Evolutionary conservation across 2,888 invertebrate species (phyloP).

Genomic region (Tetragonisca angustula): DNA sequence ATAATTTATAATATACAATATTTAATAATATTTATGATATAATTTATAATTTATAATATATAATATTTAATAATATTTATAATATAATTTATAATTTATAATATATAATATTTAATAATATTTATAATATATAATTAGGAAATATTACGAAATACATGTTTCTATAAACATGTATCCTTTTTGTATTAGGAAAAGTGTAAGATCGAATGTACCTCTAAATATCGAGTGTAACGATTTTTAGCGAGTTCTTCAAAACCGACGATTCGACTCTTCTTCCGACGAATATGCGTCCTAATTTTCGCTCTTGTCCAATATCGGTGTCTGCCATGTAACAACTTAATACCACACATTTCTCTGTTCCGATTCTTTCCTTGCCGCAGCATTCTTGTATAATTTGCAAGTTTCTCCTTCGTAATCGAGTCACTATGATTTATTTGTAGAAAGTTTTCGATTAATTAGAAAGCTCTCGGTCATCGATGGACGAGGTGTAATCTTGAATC

Average conservation of each 20-base stretch:
- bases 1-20: no score
- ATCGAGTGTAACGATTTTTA: not conserved
- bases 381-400: not conserved
- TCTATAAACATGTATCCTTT: not conserved
- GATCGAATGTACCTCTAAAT: not conserved
- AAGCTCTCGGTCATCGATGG: not conserved
- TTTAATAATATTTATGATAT: no score
- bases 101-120: no score
- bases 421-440: not conserved
- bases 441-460: not conserved
- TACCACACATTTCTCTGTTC: not conserved
- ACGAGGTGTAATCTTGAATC: not conserved
- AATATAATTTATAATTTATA: no score
- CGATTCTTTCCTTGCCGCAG: not conserved
- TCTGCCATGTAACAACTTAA: not conserved
- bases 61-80: no score
- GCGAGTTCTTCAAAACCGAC: slow-evolving; percentile 13
- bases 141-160: no score
- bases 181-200: not conserved
- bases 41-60: no score
- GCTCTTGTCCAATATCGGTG: not conserved
- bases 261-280: slow-evolving; percentile 10
- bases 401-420: not conserved
- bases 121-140: no score
- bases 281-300: slow-evolving; percentile 1